Conservation (phyloP, 2,113 vertebrate species). For the Takifugu flavidus region DNA sequence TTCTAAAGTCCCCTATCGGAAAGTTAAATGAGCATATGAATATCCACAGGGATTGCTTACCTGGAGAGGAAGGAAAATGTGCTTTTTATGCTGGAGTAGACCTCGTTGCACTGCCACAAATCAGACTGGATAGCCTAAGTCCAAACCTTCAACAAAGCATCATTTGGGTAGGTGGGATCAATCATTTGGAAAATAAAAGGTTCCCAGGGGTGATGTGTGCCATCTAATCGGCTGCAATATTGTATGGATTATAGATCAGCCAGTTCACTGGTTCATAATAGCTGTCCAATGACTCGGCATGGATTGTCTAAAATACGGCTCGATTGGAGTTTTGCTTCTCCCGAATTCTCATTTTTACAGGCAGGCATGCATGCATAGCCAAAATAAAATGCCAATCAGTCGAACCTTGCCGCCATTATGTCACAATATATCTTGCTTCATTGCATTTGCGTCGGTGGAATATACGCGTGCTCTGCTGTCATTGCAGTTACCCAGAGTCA, state of each 20-base stretch:
- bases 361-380: neutral
- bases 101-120: slow-evolving; percentile 61
- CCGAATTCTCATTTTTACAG: slow-evolving; percentile 20
- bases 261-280: slow-evolving; percentile 40
- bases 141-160: slow-evolving; percentile 74
- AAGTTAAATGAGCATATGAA: slow-evolving; percentile 67
- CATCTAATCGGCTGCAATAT: slow-evolving; percentile 60
- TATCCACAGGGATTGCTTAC: slow-evolving; percentile 65
- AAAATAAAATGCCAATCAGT: too few relatives aligned
- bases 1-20: slow-evolving; percentile 64
- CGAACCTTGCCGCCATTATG: too few relatives aligned
- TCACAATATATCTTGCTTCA: too few relatives aligned
- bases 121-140: slow-evolving; percentile 70
- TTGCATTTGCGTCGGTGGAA: too few relatives aligned
- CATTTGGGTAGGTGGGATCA: slow-evolving; percentile 70
- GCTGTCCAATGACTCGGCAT: slow-evolving; percentile 41
- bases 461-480: neutral
- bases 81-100: slow-evolving; percentile 69
- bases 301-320: slow-evolving; percentile 29
- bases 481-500: slow-evolving; percentile 52
- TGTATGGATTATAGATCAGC: slow-evolving; percentile 47
- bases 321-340: slow-evolving; percentile 26
- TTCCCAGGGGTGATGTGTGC: slow-evolving; percentile 55
- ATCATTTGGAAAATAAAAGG: slow-evolving; percentile 77
- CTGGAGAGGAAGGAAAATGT: slow-evolving; percentile 63